Percentiles rank a stretch among this genome's conserved stretches.
Conservation (phyloP, 2,888 invertebrate species). For the Cataglyphis altisquamis region DNA sequence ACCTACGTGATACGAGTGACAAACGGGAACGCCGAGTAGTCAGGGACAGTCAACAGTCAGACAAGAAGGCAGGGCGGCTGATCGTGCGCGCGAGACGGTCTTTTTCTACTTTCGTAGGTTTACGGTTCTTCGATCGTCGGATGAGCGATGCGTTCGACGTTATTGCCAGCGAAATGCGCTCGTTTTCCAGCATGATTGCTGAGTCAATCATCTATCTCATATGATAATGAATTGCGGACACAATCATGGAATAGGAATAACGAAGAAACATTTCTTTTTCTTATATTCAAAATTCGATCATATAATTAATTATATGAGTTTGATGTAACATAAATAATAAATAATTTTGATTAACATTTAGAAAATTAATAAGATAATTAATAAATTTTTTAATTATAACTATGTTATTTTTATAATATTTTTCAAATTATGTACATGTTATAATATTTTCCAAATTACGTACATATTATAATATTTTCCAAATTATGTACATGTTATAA, state of each 20-base stretch:
- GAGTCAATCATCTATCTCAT: conserved; percentile 11
- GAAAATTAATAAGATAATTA: background rate
- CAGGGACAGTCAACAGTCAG: conserved; percentile 36
- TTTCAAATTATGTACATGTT: background rate
- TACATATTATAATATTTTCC: background rate
- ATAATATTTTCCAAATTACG: background rate
- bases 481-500: background rate
- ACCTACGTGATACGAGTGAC: conserved; percentile 74
- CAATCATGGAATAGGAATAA: background rate
- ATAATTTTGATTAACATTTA: background rate
- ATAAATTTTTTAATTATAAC: background rate
- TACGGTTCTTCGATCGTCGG: conserved; percentile 30
- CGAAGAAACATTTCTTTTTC: background rate
- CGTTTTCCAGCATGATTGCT: conserved; percentile 3
- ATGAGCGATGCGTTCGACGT: conserved; percentile 28
- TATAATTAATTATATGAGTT: background rate
- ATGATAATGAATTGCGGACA: background rate
- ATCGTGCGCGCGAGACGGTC: conserved; percentile 12
- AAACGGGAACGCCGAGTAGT: conserved; percentile 39
- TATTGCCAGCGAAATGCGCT: conserved; percentile 19
- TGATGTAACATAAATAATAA: background rate
- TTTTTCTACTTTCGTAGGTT: conserved; percentile 37
- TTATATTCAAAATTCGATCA: background rate
- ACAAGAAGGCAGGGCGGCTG: background rate
- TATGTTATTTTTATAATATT: background rate